A percentile compares a stretch with the other conserved stretches of the same genome.
Evolutionary conservation across 2,113 vertebrate species (phyloP).

Genomic region (Oncorhynchus clarkii): DNA sequence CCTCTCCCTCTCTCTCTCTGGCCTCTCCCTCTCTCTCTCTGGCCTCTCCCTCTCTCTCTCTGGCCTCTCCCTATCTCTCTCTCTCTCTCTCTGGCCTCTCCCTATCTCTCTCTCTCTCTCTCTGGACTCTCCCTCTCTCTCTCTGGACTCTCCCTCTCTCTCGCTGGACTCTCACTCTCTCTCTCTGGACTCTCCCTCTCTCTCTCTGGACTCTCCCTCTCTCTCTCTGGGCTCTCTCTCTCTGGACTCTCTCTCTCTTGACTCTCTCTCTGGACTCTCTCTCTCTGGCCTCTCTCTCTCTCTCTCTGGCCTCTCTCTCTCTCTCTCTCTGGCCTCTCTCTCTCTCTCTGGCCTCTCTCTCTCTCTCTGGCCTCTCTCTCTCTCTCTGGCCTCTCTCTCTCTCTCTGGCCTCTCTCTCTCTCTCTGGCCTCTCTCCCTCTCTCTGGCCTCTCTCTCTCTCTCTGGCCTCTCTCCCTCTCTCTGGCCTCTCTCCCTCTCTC

Average conservation of each 20-base stretch:
- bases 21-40: slow-evolving; percentile 14
- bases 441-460: slow-evolving; percentile 13
- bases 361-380: neutral
- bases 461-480: neutral
- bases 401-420: slow-evolving; percentile 11
- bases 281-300: neutral
- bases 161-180: slow-evolving; percentile 4
- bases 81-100: neutral
- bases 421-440: neutral
- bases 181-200: neutral
- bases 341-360: too few species aligned
- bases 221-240: neutral
- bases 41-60: neutral
- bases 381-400: neutral
- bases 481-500: neutral
- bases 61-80: slow-evolving; percentile 2
- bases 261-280: neutral
- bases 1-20: too few species aligned
- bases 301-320: too few species aligned
- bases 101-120: neutral
- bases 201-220: neutral
- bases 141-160: neutral
- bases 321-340: too few species aligned
- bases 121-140: neutral
- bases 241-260: neutral